Percentiles rank a stretch among this genome's conserved stretches.
Evolutionary conservation across 2,797 vertebrate species (phyloP).

Genomic region (Anguilla anguilla): DNA sequence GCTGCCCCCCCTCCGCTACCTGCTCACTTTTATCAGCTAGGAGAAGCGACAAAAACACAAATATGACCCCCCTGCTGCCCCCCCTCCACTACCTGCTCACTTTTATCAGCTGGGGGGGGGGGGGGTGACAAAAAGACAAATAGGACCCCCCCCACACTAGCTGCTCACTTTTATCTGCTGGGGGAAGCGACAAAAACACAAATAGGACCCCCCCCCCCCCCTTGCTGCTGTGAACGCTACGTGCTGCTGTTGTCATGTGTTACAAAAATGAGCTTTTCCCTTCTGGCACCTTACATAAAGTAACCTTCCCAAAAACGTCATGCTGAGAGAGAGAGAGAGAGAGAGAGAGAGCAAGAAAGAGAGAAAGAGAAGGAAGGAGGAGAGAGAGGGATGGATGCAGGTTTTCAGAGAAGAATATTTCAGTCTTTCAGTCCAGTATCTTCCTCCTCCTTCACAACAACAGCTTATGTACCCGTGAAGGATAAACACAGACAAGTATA

Average conservation of each 20-base stretch:
- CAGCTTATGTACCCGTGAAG: neutral
- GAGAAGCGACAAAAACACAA: too few relatives aligned
- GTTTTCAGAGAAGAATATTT: neutral
- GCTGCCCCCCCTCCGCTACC: too few relatives aligned
- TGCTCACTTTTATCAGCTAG: too few relatives aligned
- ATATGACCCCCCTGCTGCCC: too few relatives aligned
- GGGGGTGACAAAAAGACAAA: too few relatives aligned
- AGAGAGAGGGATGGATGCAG: neutral
- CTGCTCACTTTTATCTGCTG: too few relatives aligned
- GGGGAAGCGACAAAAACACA: too few relatives aligned
- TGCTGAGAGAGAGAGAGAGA: neutral
- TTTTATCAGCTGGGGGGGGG: too few relatives aligned
- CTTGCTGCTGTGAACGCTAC: too few relatives aligned
- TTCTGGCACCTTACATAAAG: neutral
- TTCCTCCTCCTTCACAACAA: neutral
- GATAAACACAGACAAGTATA: neutral
- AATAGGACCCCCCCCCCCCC: too few relatives aligned
- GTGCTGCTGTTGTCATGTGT: neutral
- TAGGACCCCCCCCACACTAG: too few relatives aligned
- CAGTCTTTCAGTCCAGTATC: neutral
- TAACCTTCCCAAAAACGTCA: slow-evolving; percentile 10
- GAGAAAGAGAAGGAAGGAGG: neutral
- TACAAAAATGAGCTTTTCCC: neutral
- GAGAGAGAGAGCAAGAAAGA: neutral
- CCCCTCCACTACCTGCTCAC: too few relatives aligned